These are phyloP conservation scores for Bucco capensis DNA, from an alignment of 2,113 vertebrate genomes.

Conservation along the genomic window DNA sequence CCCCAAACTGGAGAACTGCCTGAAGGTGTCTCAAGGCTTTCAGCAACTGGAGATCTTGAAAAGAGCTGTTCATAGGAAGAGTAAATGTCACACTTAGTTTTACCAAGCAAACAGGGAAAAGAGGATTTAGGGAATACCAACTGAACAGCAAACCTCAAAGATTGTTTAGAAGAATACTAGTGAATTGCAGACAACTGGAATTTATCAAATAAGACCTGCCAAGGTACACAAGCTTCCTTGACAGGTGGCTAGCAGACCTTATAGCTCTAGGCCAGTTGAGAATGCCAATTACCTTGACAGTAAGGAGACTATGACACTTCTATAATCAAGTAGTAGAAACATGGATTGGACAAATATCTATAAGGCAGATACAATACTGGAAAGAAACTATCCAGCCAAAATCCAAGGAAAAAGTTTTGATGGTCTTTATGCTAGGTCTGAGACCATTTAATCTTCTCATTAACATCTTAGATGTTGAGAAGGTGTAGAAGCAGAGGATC, in stretches of 20 bases:
- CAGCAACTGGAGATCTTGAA: background rate
- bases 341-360: background rate
- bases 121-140: background rate
- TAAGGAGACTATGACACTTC: background rate
- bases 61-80: background rate
- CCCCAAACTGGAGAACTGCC: background rate
- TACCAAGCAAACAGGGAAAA: background rate
- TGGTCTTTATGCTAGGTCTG: background rate
- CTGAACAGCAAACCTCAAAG: background rate
- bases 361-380: background rate
- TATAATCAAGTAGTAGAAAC: background rate
- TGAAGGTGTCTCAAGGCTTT: background rate
- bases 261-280: background rate
- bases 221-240: background rate
- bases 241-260: background rate
- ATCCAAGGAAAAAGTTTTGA: background rate
- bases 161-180: background rate
- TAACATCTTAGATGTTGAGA: background rate
- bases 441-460: background rate
- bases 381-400: background rate
- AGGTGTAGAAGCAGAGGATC: background rate
- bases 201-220: background rate
- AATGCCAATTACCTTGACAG: background rate
- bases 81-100: background rate
- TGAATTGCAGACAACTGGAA: background rate